These are phyloP conservation scores for Drosophila rubida DNA, from an alignment of 2,888 invertebrate genomes.

Conservation along the genomic window DNA sequence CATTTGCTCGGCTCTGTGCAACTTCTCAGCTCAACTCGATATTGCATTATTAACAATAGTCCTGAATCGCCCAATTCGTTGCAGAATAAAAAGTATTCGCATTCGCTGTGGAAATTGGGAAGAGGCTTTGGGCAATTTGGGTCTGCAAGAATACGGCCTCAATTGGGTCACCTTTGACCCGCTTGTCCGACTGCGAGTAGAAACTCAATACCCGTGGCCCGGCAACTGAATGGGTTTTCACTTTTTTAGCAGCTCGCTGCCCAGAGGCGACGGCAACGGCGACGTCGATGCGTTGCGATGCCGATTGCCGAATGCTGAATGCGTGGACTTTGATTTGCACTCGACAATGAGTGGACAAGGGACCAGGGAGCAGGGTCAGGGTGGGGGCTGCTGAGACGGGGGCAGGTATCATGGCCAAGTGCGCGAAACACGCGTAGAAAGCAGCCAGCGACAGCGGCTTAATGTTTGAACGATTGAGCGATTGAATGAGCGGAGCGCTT, in stretches of 20 bases:
- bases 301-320: neutral
- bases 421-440: constrained; percentile 44
- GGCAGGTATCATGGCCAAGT: constrained; percentile 23
- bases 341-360: constrained; percentile 25
- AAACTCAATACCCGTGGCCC: constrained; percentile 46
- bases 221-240: constrained; percentile 53
- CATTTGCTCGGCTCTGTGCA: too few relatives aligned
- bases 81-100: too few relatives aligned
- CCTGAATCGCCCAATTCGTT: too few relatives aligned
- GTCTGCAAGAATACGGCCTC: neutral
- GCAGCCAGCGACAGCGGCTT: constrained; percentile 17
- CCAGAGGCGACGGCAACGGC: constrained; percentile 2
- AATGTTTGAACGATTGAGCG: constrained; percentile 46
- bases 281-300: too few relatives aligned
- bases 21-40: too few relatives aligned
- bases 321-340: constrained; percentile 9
- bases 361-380: neutral
- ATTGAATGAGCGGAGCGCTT: constrained; percentile 33
- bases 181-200: constrained; percentile 35
- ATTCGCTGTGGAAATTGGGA: too few relatives aligned
- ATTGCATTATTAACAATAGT: too few relatives aligned
- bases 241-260: constrained; percentile 45
- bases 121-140: too few relatives aligned
- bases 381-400: neutral
- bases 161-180: constrained; percentile 12